Base-by-base conservation (phyloP, 1,140 invertebrate genomes). In the Meloidogyne floridensis region DNA sequence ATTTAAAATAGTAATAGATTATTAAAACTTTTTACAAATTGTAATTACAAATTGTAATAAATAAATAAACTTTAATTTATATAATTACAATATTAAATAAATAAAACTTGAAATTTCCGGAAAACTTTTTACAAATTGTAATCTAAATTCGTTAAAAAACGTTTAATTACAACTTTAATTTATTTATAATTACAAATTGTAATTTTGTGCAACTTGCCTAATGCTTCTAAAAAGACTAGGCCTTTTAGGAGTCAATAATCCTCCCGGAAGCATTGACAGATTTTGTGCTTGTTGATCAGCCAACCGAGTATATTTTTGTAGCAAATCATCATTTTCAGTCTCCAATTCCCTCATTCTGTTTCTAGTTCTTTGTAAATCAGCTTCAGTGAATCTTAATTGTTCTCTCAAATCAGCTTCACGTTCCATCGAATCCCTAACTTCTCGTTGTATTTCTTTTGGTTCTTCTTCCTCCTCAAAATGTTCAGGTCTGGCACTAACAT, bases 361-460 rank as follows among this genome's bases (percentile, higher is more conserved):
- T 56, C 83, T 83, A 7, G 85, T 87, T 72, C 88, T 81, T 70
- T 87, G 85, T 70, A 89, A 74, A 82, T 89, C 89, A 43, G 90
- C 88, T 78, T 89, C 88, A 5, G 88, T 84, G 81, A 86, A 89
- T 75, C 84, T 82, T 32, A 89, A 80, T 80, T 89, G 88, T 59
- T 89, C 88, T 9, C 95, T 93, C 0, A 97, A 91, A 91, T 98
- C 96, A 6, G 94, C 95, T 91, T 98, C 96, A 51, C 96, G 91
- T 91, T 98, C 96, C 73, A 95, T 91, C 9, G 94, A 94, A 91
- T 96, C 95, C 90, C 95, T 94, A 1, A 97, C 91, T 88, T 96
- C 94, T 87, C 93, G 93, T 78, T 92, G 92, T 32, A 92, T 90
- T 7, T 47, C 83, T 7, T 59, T 69, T n/a, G 76, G 72, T 43